Conservation (phyloP, 2,797 vertebrate species). For the Phataginus tetradactyla region DNA sequence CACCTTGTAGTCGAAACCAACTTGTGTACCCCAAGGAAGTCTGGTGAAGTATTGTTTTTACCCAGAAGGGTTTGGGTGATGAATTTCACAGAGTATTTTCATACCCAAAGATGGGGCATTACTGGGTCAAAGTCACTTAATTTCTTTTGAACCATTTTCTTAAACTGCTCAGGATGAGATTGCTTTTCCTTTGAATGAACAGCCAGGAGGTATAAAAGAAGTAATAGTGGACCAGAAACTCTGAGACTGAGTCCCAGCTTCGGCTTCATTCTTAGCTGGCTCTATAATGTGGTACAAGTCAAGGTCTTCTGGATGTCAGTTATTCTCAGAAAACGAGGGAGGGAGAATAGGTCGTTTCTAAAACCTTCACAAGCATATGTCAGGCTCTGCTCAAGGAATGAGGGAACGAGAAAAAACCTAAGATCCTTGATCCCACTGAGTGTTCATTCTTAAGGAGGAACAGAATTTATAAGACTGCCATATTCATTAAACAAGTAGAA, state of each 20-base stretch:
- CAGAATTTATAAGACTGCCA: not conserved
- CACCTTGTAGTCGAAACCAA: slow-evolving; percentile 72
- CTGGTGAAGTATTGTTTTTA: not conserved
- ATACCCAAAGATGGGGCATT: not conserved
- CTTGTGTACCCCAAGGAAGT: not conserved
- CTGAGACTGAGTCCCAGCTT: not conserved
- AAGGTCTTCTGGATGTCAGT: not conserved
- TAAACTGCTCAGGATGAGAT: not conserved
- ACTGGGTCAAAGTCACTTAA: slow-evolving; percentile 3
- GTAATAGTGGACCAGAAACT: not conserved
- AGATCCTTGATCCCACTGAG: not conserved
- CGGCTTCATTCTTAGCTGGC: not conserved
- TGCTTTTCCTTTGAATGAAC: slow-evolving; percentile 25
- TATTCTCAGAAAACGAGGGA: slow-evolving; percentile 4
- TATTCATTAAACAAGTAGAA: not conserved
- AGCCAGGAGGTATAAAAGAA: not conserved
- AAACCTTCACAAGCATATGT: not conserved
- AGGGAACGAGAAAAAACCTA: not conserved
- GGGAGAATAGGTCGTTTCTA: not conserved
- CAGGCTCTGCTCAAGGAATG: not conserved
- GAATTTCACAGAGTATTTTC: not conserved
- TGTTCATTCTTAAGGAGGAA: not conserved
- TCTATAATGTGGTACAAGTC: not conserved
- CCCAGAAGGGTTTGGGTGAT: not conserved
- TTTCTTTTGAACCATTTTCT: slow-evolving; percentile 23